Evolutionary conservation across 2,888 invertebrate species (phyloP).

Genomic region (Sylvicola cinctus): DNA sequence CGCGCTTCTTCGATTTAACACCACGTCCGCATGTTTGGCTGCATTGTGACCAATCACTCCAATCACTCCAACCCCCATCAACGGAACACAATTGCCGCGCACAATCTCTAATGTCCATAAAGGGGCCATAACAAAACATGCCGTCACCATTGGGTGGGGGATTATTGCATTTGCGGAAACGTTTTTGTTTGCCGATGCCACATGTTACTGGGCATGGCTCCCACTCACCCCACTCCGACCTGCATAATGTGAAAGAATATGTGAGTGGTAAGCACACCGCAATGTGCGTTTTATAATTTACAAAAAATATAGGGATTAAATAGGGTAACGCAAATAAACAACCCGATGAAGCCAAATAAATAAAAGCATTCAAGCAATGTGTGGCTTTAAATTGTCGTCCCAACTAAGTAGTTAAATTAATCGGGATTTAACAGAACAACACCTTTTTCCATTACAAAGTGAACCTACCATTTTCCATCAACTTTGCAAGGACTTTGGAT

Average conservation of each 20-base stretch:
- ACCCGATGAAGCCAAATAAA: no score
- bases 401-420: no score
- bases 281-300: no score
- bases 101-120: slow-evolving; percentile 21
- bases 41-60: slow-evolving; percentile 21
- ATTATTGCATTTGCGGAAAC: slow-evolving; percentile 21
- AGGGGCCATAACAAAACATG: slow-evolving; percentile 20
- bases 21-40: slow-evolving; percentile 21
- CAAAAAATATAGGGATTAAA: no score
- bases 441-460: no score
- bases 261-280: no score
- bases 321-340: no score
- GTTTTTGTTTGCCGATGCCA: slow-evolving; percentile 18
- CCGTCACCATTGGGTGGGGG: slow-evolving; percentile 23
- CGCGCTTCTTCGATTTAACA: slow-evolving; percentile 13
- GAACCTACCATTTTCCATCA: slow-evolving; percentile 18
- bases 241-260: no score
- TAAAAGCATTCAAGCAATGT: no score
- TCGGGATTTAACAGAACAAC: no score
- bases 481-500: slow-evolving; percentile 23
- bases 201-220: slow-evolving; percentile 19
- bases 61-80: slow-evolving; percentile 19
- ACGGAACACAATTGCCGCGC: slow-evolving; percentile 9
- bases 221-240: slow-evolving; percentile 9
- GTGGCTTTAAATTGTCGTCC: no score